These are phyloP conservation scores for Hephaestus fuliginosus DNA, from an alignment of 2,797 vertebrate species.

Conservation along the genomic window DNA sequence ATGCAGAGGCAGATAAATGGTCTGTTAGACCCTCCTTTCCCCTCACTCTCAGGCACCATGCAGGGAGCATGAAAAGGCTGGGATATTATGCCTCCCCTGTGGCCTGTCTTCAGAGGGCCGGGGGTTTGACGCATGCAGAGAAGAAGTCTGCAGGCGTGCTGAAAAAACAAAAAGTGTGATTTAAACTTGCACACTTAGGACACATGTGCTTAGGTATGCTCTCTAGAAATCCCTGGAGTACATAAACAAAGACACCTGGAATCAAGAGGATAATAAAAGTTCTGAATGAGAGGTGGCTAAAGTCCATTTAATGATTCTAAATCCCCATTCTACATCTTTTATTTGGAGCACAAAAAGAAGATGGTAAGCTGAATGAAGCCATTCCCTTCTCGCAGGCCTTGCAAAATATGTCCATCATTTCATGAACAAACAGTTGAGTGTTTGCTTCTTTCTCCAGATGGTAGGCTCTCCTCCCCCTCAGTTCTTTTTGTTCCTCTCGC, in stretches of 20 bases:
- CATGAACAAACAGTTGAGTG: constrained; percentile 79
- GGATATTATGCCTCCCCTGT: constrained; percentile 69
- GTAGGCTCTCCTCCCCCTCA: constrained; percentile 61
- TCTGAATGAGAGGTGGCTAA: constrained; percentile 1
- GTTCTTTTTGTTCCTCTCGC: constrained; percentile 64
- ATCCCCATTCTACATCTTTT: constrained; percentile 18
- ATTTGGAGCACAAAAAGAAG: constrained; percentile 19
- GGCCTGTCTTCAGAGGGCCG: constrained; percentile 56
- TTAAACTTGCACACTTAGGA: constrained; percentile 43
- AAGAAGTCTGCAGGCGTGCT: constrained; percentile 37
- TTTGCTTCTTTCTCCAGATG: constrained; percentile 84
- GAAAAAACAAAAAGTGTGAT: constrained; percentile 53
- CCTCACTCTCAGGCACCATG: constrained; percentile 59
- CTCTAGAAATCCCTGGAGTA: constrained; percentile 25
- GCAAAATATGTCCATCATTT: constrained; percentile 64
- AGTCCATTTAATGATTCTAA: constrained; percentile 22
- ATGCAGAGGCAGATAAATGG: constrained; percentile 68
- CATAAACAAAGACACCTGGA: constrained; percentile 28
- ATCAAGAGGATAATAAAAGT: constrained; percentile 21
- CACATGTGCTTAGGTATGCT: constrained; percentile 30
- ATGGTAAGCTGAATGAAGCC: constrained; percentile 44
- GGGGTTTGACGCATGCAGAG: constrained; percentile 53
- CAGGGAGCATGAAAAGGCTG: constrained; percentile 72
- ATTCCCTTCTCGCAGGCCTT: constrained; percentile 52
- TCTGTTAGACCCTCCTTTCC: constrained; percentile 49